phyloP scores from a whole-genome alignment of 2,888 invertebrate species.

The Diarsia mendica region DNA sequence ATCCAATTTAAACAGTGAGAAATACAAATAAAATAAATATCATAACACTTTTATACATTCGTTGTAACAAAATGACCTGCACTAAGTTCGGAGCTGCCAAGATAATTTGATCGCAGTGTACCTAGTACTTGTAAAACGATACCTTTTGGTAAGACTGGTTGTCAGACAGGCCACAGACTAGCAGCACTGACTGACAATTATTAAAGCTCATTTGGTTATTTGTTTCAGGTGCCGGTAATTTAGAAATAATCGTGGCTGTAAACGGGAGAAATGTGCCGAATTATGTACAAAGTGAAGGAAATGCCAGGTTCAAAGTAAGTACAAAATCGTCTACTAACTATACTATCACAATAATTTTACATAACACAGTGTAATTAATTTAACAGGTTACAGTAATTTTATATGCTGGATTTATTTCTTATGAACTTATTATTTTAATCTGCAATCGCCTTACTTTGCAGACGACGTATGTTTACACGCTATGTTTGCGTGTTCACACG shows the following conservation, averaged over 20 bases:
- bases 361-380: too few species aligned
- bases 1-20: too few species aligned
- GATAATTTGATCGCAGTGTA: too few species aligned
- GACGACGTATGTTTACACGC: background rate
- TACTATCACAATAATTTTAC: too few species aligned
- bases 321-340: background rate
- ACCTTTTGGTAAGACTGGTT: too few species aligned
- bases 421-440: background rate
- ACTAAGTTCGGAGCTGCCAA: too few species aligned
- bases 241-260: constrained; percentile 99
- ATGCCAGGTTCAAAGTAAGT: constrained; percentile 96
- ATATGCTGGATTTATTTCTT: background rate
- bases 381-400: background rate
- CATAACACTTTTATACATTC: too few species aligned
- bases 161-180: too few species aligned
- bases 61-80: too few species aligned
- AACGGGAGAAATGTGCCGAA: constrained; percentile 99
- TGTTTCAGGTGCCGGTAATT: constrained; percentile 95
- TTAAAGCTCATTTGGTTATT: background rate
- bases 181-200: too few species aligned
- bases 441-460: background rate
- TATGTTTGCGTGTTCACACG: background rate
- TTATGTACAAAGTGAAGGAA: constrained; percentile 99
- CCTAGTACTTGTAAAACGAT: too few species aligned
- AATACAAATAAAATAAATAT: too few species aligned